Base-by-base conservation (phyloP, 2,888 invertebrate genomes). In the Molanna angustata region DNA sequence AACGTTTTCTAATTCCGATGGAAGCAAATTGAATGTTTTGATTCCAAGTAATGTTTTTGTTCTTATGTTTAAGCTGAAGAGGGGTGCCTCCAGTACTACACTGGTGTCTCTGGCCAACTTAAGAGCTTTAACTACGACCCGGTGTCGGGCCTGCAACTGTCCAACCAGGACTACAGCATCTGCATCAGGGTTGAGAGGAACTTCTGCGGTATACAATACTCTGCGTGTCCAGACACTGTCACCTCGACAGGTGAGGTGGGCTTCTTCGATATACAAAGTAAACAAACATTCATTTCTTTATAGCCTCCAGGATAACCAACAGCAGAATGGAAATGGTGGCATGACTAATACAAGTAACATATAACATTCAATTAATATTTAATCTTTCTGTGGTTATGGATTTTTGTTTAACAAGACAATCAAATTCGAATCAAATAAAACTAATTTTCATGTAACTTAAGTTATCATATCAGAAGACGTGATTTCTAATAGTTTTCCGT, bases 161-260 rank as follows among this genome's bases (percentile, higher is more conserved):
- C 91, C 50, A 92, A 91, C 69, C 91, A 93, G 67, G 92, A 93
- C 68, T 94, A 94, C 67, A 87, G 90, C 59, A 85, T 91, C 58
- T 94, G 93, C 67, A 80, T 93, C 33, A 73, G 93, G 21, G 86
- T 85, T 65, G 93, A 93, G 67, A 79, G 86, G 56, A 93, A 91
- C 67, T 92, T 92, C 66, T 94, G 93, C 62, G 88, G 90, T 0
- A 86, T 92, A 40, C 90, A 90, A 63, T 92, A 92, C 65, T 84
- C 84, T 13, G 81, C 85, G 3, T 92, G 91, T 62, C 69, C 80
- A 1, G 85, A 90, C 64, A 72, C 82, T 57, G 83, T 86, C 85
- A 64, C 63, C 59, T 40, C 49, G 13, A 39, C 48, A 53, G 55
- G 55, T 60, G 56, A 55, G 56, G 48, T 31, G 6, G 44, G 40